Base-by-base conservation (phyloP, 2,797 vertebrate species). In the Mus caroli region DNA sequence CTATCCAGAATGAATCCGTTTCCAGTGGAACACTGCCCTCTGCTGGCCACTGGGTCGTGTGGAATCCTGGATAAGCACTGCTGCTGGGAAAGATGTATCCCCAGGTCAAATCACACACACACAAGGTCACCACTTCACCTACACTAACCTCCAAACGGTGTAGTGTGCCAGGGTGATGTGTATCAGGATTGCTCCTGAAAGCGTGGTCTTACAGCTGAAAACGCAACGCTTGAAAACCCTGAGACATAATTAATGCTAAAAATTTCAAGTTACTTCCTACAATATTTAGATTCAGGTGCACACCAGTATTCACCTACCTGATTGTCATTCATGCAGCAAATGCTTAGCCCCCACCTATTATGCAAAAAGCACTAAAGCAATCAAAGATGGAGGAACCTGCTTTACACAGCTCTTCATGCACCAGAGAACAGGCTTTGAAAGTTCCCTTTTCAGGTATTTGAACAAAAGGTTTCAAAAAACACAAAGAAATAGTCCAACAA, bases 21-120 rank as follows among this genome's bases (percentile, higher is more conserved):
- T 90, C 80, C 90, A 94, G 96, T 3, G 54, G 90, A 97, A 97
- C 90, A 98, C 96, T 97, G 93, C 97, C 98, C 98, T 98, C 98
- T 98, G 91, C 97, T 98, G 98, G 97, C 84, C 95, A 97, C 12
- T 60, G 10, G 58, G 13, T 88, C 60, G n/a, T 6, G 71, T 8
- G 50, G 80, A 43, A 54, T 6, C 6, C n/a, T 31, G 34, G 60
- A 13, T 73, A 1, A 28, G 15, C 8, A 40, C 3, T 50, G 75
- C 56, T 24, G 15, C 64, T 10, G 4, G 58, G 37, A 7, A 60
- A 14, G 37, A 67, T 0, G 46, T 14, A 73, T 24, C 0, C 31
- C 8, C 40, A 37, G 50, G 40, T 12, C 60, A 20, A 10, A 20
- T 3, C 43, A 22, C 9, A 8, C 34, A n/a, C 0, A 31, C 19